phyloP scores from a whole-genome alignment of 2,797 vertebrate species.

The Darevskia mixta region DNA sequence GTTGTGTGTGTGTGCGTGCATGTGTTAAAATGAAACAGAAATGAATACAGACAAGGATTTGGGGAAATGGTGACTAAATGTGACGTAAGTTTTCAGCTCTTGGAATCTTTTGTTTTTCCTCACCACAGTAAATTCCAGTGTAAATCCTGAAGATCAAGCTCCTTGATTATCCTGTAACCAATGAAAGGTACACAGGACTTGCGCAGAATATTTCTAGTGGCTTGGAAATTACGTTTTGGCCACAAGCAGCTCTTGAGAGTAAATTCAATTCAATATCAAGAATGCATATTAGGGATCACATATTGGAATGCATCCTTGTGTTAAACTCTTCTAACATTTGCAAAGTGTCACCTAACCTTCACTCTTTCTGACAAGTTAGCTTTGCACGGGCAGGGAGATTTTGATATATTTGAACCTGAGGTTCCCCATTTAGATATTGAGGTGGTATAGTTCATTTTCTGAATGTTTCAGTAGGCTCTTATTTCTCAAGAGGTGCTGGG shows the following conservation, averaged over 20 bases:
- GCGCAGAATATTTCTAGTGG: conserved; percentile 29
- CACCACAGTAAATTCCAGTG: background rate
- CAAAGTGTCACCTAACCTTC: background rate
- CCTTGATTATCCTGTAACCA: background rate
- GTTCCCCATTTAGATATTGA: background rate
- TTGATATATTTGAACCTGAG: background rate
- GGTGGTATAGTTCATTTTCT: background rate
- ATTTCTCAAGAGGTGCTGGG: background rate
- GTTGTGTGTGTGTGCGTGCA: conserved; percentile 69
- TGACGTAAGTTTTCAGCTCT: conserved; percentile 53
- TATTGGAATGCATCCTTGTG: background rate
- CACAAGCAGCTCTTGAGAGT: rapidly evolving
- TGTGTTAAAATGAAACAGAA: conserved; percentile 56
- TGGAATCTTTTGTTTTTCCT: conserved; percentile 45
- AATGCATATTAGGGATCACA: conserved; percentile 7
- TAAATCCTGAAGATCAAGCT: background rate
- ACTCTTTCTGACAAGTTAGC: background rate
- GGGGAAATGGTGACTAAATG: conserved; percentile 45
- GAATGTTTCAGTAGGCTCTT: background rate
- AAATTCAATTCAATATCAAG: background rate
- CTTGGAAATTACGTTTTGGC: rapidly evolving
- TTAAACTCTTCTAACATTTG: background rate
- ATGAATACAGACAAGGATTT: conserved; percentile 46
- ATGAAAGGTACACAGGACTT: background rate
- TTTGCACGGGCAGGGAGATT: background rate